Conservation (phyloP, 2,888 invertebrate species). For the Latheticus oryzae region DNA sequence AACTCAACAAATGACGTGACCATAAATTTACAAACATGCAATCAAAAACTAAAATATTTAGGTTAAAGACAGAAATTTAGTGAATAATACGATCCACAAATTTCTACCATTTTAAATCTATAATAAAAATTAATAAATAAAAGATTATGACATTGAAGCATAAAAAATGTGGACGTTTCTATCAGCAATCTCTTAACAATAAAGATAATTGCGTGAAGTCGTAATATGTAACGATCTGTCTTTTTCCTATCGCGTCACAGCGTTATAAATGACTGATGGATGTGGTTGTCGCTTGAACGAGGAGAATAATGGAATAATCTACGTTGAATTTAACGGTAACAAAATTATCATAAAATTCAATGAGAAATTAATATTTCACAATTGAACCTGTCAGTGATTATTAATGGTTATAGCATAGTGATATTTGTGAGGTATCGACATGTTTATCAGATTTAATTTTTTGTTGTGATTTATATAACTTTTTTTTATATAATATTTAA, state of each 20-base stretch:
- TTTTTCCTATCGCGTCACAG: constrained; percentile 28
- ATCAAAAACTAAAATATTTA: too few species aligned
- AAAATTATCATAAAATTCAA: constrained; percentile 36
- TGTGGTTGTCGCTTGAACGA: constrained; percentile 21
- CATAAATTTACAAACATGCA: constrained; percentile 20
- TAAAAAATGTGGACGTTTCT: too few species aligned
- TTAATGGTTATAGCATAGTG: constrained; percentile 23
- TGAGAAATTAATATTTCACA: constrained; percentile 33
- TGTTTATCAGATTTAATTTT: constrained; percentile 1
- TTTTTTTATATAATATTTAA: too few species aligned
- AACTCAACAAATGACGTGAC: constrained; percentile 28
- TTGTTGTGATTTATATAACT: constrained; percentile 9
- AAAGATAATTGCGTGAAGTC: constrained; percentile 22
- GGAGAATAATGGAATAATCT: constrained; percentile 34
- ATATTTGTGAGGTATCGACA: constrained; percentile 1
- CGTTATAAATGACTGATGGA: constrained; percentile 35
- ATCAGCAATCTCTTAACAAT: constrained; percentile 11
- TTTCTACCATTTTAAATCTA: too few species aligned
- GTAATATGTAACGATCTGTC: constrained; percentile 24
- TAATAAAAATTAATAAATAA: neutral
- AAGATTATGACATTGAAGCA: too few species aligned
- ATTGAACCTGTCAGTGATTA: constrained; percentile 24
- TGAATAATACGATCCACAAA: too few species aligned
- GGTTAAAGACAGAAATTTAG: too few species aligned
- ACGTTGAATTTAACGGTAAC: constrained; percentile 30